phyloP scores from a whole-genome alignment of 2,113 vertebrate genomes.

The Eublepharis macularius region DNA sequence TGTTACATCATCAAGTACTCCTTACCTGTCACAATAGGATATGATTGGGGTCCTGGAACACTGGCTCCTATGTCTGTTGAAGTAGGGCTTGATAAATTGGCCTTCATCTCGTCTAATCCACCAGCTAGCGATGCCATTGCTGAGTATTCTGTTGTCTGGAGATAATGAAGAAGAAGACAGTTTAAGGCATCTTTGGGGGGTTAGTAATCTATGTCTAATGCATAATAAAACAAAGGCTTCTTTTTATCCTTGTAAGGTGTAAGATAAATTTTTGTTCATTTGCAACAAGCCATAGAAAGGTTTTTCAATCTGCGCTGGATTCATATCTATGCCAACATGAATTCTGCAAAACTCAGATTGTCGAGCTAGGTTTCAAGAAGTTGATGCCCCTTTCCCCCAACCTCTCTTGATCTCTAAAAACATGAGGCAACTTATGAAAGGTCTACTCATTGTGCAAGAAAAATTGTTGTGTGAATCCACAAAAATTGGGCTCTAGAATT shows the following conservation, averaged over 20 bases:
- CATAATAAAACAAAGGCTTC: neutral
- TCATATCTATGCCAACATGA: neutral
- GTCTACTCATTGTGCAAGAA: neutral
- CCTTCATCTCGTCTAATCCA: slow-evolving; percentile 98
- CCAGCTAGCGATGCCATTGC: slow-evolving; percentile 94
- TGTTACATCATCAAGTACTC: neutral
- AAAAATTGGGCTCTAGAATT: neutral
- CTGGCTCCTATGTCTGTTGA: slow-evolving; percentile 89
- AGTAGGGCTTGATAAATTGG: slow-evolving; percentile 88
- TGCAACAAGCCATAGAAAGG: neutral
- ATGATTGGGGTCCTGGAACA: slow-evolving; percentile 92
- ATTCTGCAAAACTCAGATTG: neutral
- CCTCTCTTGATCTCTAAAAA: neutral
- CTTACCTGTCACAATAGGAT: slow-evolving; percentile 95
- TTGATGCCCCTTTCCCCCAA: neutral
- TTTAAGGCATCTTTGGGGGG: slow-evolving; percentile 43
- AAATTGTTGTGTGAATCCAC: neutral
- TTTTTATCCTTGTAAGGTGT: neutral
- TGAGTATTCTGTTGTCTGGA: slow-evolving; percentile 92
- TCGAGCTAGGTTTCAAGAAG: neutral
- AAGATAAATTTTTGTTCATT: neutral
- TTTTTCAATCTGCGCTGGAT: neutral
- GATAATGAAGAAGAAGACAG: slow-evolving; percentile 52
- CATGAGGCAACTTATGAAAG: neutral
- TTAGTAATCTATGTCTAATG: slow-evolving; percentile 9